These are phyloP conservation scores for Petrocephalus schoutedeni DNA, from an alignment of 2,797 vertebrate genomes.

Conservation along the genomic window DNA sequence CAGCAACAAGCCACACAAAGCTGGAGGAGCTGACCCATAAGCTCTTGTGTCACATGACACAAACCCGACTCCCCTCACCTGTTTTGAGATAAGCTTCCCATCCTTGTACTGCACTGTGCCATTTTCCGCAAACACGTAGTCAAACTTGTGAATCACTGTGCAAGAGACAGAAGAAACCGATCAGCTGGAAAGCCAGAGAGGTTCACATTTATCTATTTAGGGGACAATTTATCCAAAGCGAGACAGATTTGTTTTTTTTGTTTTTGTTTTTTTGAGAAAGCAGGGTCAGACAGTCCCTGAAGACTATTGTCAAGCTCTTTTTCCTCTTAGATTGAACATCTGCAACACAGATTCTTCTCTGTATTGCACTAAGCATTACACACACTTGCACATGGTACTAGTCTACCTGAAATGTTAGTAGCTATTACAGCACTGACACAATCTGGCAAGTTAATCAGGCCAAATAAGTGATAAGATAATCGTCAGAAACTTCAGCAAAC, in stretches of 20 bases:
- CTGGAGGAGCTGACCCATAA: neutral
- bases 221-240: neutral
- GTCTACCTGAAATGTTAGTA: neutral
- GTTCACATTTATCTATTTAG: neutral
- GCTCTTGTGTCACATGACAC: no score
- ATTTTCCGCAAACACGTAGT: constrained; percentile 95
- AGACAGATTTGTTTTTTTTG: neutral
- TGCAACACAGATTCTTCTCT: neutral
- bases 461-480: neutral
- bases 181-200: neutral
- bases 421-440: neutral
- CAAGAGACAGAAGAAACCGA: neutral
- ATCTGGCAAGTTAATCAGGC: neutral
- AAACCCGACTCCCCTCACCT: constrained; percentile 59
- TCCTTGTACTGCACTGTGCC: constrained; percentile 96
- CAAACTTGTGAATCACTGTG: constrained; percentile 88
- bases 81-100: constrained; percentile 82
- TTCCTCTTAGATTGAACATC: neutral
- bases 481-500: neutral
- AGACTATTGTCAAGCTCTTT: neutral
- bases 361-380: neutral
- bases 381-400: neutral
- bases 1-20: neutral
- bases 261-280: neutral
- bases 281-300: neutral